These are phyloP conservation scores for Heliconius himera DNA, from an alignment of 1,140 invertebrate species.

Conservation along the genomic window DNA sequence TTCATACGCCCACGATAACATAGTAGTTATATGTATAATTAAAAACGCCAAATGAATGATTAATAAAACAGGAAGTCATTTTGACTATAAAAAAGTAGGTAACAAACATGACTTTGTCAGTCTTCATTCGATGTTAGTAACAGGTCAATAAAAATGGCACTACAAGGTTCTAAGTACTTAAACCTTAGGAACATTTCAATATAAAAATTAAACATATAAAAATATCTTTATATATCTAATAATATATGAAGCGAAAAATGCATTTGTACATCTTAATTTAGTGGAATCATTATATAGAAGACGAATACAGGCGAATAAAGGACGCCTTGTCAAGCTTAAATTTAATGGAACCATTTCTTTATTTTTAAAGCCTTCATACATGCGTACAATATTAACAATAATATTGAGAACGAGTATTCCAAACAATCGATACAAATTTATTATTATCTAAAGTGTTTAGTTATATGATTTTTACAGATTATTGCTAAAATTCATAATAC, in stretches of 20 bases:
- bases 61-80: constrained; percentile 8
- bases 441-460: constrained; percentile 14
- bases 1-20: not conserved
- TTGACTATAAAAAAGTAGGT: constrained; percentile 1
- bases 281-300: constrained; percentile 41
- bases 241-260: constrained; percentile 48
- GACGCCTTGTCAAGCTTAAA: constrained; percentile 30
- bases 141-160: constrained; percentile 68
- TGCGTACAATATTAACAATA: constrained; percentile 29
- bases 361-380: constrained; percentile 37
- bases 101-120: constrained; percentile 60
- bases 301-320: constrained; percentile 24
- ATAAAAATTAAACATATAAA: constrained; percentile 67
- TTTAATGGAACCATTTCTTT: constrained; percentile 30
- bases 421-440: constrained; percentile 17
- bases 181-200: constrained; percentile 66
- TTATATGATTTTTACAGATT: constrained; percentile 19
- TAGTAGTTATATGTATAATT: not conserved
- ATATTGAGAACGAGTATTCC: constrained; percentile 25
- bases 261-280: constrained; percentile 51
- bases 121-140: constrained; percentile 72
- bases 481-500: constrained; percentile 23
- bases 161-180: constrained; percentile 68
- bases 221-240: constrained; percentile 60
- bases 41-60: not conserved